phyloP scores from a whole-genome alignment of 2,113 vertebrate genomes.

The Grantiella picta region DNA sequence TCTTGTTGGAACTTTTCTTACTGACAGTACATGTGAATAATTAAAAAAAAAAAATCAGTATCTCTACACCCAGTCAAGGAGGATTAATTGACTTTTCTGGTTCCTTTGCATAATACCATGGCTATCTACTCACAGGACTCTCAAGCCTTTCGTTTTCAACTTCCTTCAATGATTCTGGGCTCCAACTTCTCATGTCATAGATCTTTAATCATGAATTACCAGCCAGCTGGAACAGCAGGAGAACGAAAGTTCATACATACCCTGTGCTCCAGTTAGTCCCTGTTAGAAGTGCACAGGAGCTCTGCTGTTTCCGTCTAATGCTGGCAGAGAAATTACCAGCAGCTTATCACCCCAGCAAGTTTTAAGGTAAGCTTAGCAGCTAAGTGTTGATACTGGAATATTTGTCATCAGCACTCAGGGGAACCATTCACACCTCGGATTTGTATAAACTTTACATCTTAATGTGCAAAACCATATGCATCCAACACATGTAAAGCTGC shows the following conservation, averaged over 20 bases:
- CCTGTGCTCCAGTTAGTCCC: neutral
- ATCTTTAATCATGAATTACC: neutral
- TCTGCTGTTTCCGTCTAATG: neutral
- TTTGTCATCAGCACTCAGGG: constrained; percentile 61
- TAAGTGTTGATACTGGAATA: constrained; percentile 41
- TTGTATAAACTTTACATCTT: constrained; percentile 59
- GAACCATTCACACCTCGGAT: constrained; percentile 35
- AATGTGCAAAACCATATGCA: constrained; percentile 54
- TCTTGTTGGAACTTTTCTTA: neutral
- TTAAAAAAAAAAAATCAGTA: neutral
- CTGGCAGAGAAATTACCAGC: constrained; percentile 35
- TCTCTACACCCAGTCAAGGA: neutral
- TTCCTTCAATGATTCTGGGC: neutral
- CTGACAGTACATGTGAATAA: neutral
- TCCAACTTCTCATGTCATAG: neutral
- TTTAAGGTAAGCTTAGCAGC: constrained; percentile 58
- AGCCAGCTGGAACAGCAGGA: constrained; percentile 7
- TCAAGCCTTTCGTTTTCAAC: neutral
- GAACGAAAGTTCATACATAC: neutral
- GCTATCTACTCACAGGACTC: neutral
- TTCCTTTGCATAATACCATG: neutral
- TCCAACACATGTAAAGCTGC: constrained; percentile 42
- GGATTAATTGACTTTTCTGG: neutral
- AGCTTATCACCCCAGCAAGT: constrained; percentile 47
- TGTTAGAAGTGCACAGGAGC: neutral